These are phyloP conservation scores for Ctenoplectra terminalis DNA, from an alignment of 1,140 invertebrate species.

Conservation along the genomic window DNA sequence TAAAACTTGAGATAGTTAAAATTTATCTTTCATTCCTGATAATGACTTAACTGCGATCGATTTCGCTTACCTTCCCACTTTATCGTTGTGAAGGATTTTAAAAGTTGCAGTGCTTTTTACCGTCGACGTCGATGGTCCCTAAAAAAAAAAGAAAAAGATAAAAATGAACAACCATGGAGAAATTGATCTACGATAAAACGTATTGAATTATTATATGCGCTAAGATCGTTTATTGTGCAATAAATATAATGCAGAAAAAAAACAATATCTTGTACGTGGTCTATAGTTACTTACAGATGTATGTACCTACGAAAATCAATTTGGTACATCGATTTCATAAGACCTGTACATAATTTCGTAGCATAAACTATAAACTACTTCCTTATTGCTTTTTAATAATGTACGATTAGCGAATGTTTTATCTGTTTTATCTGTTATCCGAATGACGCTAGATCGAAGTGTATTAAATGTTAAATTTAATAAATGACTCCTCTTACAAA, in stretches of 20 bases:
- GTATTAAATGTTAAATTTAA: background rate
- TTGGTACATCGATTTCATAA: conserved; percentile 12
- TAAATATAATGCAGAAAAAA: background rate
- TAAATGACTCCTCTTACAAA: too few species aligned
- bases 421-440: too few species aligned
- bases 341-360: background rate
- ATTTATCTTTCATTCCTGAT: background rate
- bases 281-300: background rate
- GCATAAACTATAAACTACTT: background rate
- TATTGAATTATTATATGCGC: too few species aligned
- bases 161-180: too few species aligned
- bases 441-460: background rate
- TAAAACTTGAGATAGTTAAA: too few species aligned
- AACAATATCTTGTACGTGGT: background rate
- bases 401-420: background rate
- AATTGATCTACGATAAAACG: too few species aligned
- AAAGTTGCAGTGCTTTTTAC: conserved; percentile 58
- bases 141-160: too few species aligned
- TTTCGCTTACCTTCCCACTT: conserved; percentile 84
- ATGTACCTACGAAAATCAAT: background rate
- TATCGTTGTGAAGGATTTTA: conserved; percentile 83
- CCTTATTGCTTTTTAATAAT: background rate
- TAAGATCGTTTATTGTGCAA: background rate
- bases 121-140: background rate
- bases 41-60: background rate